Evolutionary conservation across 2,888 invertebrate genomes (phyloP).

Genomic region (Chrysina gloriosa): DNA sequence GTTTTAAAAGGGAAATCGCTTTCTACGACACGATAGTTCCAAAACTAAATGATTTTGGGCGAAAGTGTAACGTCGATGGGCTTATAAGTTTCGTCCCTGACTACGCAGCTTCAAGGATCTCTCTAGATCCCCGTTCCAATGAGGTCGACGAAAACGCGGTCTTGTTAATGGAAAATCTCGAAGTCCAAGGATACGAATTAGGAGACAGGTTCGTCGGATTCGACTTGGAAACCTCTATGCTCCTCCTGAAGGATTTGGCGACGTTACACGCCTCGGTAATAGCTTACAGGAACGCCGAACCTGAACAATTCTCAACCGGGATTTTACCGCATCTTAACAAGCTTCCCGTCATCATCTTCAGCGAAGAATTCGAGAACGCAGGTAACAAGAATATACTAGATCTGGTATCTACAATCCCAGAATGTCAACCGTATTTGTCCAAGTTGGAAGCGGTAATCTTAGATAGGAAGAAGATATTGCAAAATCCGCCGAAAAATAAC

Average conservation of each 20-base stretch:
- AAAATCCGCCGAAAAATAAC: conserved; percentile 52
- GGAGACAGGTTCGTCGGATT: conserved; percentile 65
- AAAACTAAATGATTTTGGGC: conserved; percentile 63
- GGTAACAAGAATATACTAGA: conserved; percentile 12
- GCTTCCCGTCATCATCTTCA: conserved; percentile 2
- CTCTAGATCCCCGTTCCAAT: conserved; percentile 44
- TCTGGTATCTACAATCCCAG: conserved; percentile 38
- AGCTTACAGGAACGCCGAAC: conserved; percentile 65
- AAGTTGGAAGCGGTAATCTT: conserved; percentile 40
- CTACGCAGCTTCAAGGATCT: conserved; percentile 66
- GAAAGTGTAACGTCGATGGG: conserved; percentile 60
- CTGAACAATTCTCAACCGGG: conserved; percentile 59
- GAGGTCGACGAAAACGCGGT: conserved; percentile 67
- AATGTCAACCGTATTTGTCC: conserved; percentile 42
- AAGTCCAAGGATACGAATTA: conserved; percentile 63
- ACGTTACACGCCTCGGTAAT: conserved; percentile 68
- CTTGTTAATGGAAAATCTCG: conserved; percentile 69
- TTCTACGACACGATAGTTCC: conserved; percentile 66
- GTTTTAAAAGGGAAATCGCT: conserved; percentile 68
- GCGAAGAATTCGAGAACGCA: conserved; percentile 27
- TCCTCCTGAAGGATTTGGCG: conserved; percentile 65
- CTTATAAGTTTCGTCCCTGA: conserved; percentile 64
- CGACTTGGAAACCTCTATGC: conserved; percentile 64
- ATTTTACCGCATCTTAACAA: conserved; percentile 59
- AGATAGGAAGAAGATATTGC: conserved; percentile 42